Base-by-base conservation (phyloP, 2,888 invertebrate species). In the Drosophila gaucha region DNA sequence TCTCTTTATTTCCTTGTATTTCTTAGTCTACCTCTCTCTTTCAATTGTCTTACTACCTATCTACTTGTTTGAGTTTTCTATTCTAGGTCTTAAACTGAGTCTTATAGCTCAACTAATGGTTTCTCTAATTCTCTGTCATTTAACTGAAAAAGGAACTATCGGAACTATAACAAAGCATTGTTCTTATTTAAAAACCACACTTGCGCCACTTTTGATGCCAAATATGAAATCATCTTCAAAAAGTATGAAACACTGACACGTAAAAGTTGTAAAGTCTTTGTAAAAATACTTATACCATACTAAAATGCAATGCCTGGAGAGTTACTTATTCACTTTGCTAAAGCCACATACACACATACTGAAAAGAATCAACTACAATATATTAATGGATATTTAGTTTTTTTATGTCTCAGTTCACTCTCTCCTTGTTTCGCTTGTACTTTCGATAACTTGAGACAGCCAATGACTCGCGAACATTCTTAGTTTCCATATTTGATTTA, bases 401-500 rank as follows among this genome's bases (percentile, higher is more conserved):
- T 10, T 12, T 31, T 31, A 3, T 33, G 3, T 22, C 31, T 9
- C 31, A 10, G 2, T 46, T n/a, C n/a, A 9, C 28, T 30, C 46
- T 9, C n/a, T n/a, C 12, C 46, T 18, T 4, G 12, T 20, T 38
- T 2, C 14, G 4, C 9, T 6, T 12, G 18, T 5, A 26, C 12
- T 65, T 51, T 50, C 20, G 9, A 35, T 16, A 28, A 12, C 24
- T 64, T 54, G 24, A 8, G 35, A 43, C 20, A 71, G n/a, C 24
- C 59, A 72, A 56, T 36, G 50, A 57, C 30, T 54, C 56, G 52
- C 35, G 44, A 77, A 58, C 30, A 43, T 31, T 62, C 57, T 43
- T 39, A 43, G 78, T 58, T 59, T 38, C 46, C 50, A 55, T 22
- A 55, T 74, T 69, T 74, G 70, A 75, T 75, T 75, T 75, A 75